phyloP scores from a whole-genome alignment of 2,888 invertebrate species.

The Cantharis flavilabris region DNA sequence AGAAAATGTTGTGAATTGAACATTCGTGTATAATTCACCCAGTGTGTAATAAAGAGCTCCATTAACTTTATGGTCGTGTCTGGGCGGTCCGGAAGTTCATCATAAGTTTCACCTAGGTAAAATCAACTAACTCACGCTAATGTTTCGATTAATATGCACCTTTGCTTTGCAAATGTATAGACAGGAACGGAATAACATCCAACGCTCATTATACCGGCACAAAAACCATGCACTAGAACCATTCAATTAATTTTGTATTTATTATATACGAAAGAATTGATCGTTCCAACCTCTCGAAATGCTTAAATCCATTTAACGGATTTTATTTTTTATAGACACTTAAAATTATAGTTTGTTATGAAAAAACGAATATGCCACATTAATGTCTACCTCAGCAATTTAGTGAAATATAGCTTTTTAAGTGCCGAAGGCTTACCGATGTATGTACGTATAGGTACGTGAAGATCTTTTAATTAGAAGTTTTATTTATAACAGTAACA shows the following conservation, averaged over 20 bases:
- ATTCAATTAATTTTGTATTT: background rate
- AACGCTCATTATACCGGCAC: background rate
- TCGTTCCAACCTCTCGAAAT: background rate
- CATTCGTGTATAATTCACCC: conserved; percentile 17
- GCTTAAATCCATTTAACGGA: background rate
- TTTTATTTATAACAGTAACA: background rate
- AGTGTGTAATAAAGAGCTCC: conserved; percentile 21
- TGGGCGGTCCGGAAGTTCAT: conserved; percentile 24
- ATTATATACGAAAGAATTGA: background rate
- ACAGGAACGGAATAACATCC: background rate
- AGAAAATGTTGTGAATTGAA: conserved; percentile 15
- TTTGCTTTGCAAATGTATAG: background rate
- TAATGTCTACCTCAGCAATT: conserved; percentile 7
- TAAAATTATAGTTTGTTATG: conserved; percentile 11
- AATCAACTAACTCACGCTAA: conserved; percentile 10
- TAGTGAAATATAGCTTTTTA: conserved; percentile 5
- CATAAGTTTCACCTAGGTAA: conserved; percentile 21
- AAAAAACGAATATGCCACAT: conserved; percentile 10
- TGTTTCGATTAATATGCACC: conserved; percentile 11
- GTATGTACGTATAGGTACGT: background rate
- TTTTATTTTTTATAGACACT: conserved; percentile 6
- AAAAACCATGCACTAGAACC: background rate
- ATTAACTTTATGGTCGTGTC: conserved; percentile 23
- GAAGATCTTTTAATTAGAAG: background rate
- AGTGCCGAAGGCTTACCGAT: background rate